Evolutionary conservation across 2,113 vertebrate genomes (phyloP), one percentile per base, ranked within the genome.

Genomic region (Ageneiosus marmoratus): DNA sequence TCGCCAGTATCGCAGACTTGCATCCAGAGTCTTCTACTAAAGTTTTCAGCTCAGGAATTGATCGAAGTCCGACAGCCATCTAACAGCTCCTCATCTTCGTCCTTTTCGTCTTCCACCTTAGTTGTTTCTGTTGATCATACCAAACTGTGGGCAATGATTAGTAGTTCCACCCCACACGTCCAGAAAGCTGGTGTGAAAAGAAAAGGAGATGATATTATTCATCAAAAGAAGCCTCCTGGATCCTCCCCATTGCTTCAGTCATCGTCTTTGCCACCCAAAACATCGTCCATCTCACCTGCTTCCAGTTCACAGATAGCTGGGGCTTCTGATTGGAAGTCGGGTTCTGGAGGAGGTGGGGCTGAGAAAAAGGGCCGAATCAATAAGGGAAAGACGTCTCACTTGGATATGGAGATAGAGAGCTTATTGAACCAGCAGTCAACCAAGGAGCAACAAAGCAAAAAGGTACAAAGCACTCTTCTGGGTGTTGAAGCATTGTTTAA

Each of bases 401-500:
- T 98, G 86, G 96, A 98, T 81, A 94, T 97, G 92, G 97, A 98
- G 89, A 98, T 98, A 2, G 96, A 97, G 89, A 97, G 95, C 81
- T 92, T 98, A 77, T 89, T 98, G 80, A 97, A 94, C 88, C 97
- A 98, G 53, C 97, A 98, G 85, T 98, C 97, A 70, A 98, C 97
- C 9, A 97, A 97, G 87, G 96, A 98, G 88, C 96, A 97, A 87
- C 96, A 97, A 90, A 97, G 95, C 92, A 98, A 98, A 89, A 98
- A 98, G 96, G 97, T 97, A 81, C 16, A 13, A 16, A 65, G 18
- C 29, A 37, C 24, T 46, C 16, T 37, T 77, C 34, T 5, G n/a
- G 16, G 12, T 22, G 5, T 16, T 69, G 24, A 27, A 15, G 37
- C 15, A 44, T 32, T 11, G 12, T 63, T 69, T 2, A 69, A 5